Evolutionary conservation across 2,888 invertebrate genomes (phyloP), one percentile per base, ranked within the genome.

Genomic region (Epistrophe grossulariae): DNA sequence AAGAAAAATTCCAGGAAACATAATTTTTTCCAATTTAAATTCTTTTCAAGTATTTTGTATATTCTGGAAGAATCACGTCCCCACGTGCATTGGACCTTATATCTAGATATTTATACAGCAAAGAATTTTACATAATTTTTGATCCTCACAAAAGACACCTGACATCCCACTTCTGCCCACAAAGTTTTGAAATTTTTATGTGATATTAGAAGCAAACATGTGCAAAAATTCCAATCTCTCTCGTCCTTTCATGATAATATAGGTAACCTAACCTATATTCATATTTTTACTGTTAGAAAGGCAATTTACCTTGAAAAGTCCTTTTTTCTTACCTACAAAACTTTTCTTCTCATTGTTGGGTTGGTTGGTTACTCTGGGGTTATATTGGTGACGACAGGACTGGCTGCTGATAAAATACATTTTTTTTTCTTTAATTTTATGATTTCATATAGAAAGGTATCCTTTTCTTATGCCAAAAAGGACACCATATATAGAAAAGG

Each of bases 351-450:
- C 15, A 17, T 50, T 50, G 38, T 52, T 52, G 31, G 38, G 38
- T 52, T 52, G 31, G 38, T 35, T 5, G 17, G 28, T 28, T 52
- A 15, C 24, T 28, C 11, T 7, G 4, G 24, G 52, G 52, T n/a
- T 31, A 50, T 68, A 50, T 68, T 70, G 55, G 55, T 55, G 55
- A 70, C n/a, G 55, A 40, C 55, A 70, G 68, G 31, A n/a, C 19
- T 68, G 17, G 17, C 31, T 28, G 50, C n/a, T 70, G 68, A 85
- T 79, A 85, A 78, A 40, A 17, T 17, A 60, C 8, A 40, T 19
- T 85, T 62, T 62, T 85, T 62, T 64, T 45, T 64, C 79, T 85
- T 85, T 79, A 82, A 79, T 79, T 79, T 81, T 81, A 85, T 78
- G 85, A 85, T 84, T 81, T 78, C 68, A 76, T 72, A 17, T 72